Evolutionary conservation across 2,888 invertebrate genomes (phyloP).

Genomic region (Drosophila putrida): DNA sequence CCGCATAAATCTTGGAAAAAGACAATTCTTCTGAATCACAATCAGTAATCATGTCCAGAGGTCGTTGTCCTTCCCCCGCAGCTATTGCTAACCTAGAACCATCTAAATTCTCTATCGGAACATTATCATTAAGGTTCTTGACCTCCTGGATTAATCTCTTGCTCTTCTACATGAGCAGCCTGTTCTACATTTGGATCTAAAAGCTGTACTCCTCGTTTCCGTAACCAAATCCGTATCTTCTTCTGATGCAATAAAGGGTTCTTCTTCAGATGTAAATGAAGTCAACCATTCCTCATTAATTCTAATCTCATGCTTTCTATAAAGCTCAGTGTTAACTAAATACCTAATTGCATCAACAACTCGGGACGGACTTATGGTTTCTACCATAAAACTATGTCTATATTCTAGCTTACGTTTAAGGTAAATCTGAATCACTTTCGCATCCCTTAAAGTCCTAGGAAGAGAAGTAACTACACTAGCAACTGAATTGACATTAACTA

Average conservation of each 20-base stretch:
- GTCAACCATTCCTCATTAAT: conserved; percentile 4
- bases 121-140: neutral
- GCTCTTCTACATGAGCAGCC: neutral
- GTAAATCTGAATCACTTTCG: too few relatives aligned
- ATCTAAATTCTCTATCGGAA: conserved; percentile 1
- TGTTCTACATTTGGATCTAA: neutral
- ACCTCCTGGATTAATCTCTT: too few relatives aligned
- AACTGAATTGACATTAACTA: conserved; percentile 21
- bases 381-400: too few relatives aligned
- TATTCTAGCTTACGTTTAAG: too few relatives aligned
- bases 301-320: too few relatives aligned
- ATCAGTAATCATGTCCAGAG: neutral
- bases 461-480: conserved; percentile 16
- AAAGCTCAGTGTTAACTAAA: too few relatives aligned
- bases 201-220: neutral
- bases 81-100: conserved; percentile 1
- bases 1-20: neutral
- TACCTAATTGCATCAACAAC: too few relatives aligned
- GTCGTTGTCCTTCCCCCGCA: neutral
- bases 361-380: too few relatives aligned
- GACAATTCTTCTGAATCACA: conserved; percentile 1
- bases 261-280: neutral
- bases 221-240: conserved; percentile 1
- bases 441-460: neutral
- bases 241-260: conserved; percentile 10